These are phyloP conservation scores for Ridgeia piscesae DNA, from an alignment of 1,140 invertebrate species.

Conservation along the genomic window DNA sequence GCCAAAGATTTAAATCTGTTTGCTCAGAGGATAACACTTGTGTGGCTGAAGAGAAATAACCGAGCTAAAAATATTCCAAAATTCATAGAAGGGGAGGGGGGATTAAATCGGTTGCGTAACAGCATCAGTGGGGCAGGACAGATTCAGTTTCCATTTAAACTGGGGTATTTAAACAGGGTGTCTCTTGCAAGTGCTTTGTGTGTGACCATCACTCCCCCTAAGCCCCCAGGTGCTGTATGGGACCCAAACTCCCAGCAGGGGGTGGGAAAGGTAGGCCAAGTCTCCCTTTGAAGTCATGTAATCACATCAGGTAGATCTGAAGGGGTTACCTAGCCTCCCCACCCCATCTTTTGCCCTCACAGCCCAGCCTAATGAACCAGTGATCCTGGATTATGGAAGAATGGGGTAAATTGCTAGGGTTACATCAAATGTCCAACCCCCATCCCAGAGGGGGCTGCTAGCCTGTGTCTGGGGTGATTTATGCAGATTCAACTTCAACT, in stretches of 20 bases:
- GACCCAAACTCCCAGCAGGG: not conserved
- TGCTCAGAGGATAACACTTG: not conserved
- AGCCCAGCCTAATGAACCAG: not conserved
- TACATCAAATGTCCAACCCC: not conserved
- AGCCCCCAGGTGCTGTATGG: constrained; percentile 2
- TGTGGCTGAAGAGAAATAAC: not conserved
- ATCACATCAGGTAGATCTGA: not conserved
- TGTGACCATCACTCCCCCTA: not conserved
- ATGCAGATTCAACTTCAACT: not conserved
- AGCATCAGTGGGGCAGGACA: not conserved
- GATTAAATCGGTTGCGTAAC: not conserved
- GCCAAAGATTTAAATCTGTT: not conserved
- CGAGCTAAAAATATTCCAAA: not conserved
- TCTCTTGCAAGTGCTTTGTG: not conserved
- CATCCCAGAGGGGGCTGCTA: not conserved
- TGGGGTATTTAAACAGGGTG: not conserved
- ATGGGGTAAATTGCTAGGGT: not conserved
- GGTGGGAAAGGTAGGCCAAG: not conserved
- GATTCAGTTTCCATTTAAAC: not conserved
- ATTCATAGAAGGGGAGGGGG: not conserved
- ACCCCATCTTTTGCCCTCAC: not conserved
- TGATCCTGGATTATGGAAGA: not conserved
- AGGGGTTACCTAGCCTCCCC: not conserved
- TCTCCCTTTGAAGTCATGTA: not conserved
- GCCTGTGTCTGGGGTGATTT: not conserved